Evolutionary conservation across 2,888 invertebrate species (phyloP), one percentile per base, ranked within the genome.

Genomic region (Apotomis capreana): DNA sequence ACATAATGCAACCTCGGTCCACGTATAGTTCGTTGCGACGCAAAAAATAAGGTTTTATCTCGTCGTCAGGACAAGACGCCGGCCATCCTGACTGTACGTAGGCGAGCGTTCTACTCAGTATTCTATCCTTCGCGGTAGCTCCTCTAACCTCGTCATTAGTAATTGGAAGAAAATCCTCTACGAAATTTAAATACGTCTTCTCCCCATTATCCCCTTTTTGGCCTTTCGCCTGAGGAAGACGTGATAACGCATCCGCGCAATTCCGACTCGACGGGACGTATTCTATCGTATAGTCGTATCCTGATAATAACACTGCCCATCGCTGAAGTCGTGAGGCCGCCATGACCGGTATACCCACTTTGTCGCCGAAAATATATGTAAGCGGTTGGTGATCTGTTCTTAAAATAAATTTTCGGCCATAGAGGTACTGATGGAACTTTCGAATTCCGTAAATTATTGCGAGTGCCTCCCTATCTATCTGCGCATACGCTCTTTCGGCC

Each of bases 401-500:
- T 36, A 57, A 12, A 12, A 49, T 12, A 44, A 67, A 58, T 13
- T 40, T n/a, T 37, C 67, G 12, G 3, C 67, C 57, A 57, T 65
- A 65, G 2, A 65, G 5, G 13, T 65, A 65, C 12, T 65, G 65
- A 44, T 65, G 55, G 12, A 67, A 58, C 49, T 58, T 67, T 10
- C 12, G 13, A 5, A 57, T 6, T n/a, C 55, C 36, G n/a, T 46
- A 62, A 46, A 62, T n/a, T 3, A 70, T 70, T 1, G 64, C 64
- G 4, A 70, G 12, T 0, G 64, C 58, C 15, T 64, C 64, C 40
- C 54, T n/a, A 26, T 71, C 55, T 10, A 71, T 49, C 26, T 71
- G 70, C 36, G 59, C n/a, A 58, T 71, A 71, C 4, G 4, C 12
- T 37, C 15, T 51, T 46, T 71, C 70, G 4, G 70, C 65, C n/a